These are phyloP conservation scores for Tenthredo mesomela DNA, from an alignment of 2,888 invertebrate species.

Conservation along the genomic window DNA sequence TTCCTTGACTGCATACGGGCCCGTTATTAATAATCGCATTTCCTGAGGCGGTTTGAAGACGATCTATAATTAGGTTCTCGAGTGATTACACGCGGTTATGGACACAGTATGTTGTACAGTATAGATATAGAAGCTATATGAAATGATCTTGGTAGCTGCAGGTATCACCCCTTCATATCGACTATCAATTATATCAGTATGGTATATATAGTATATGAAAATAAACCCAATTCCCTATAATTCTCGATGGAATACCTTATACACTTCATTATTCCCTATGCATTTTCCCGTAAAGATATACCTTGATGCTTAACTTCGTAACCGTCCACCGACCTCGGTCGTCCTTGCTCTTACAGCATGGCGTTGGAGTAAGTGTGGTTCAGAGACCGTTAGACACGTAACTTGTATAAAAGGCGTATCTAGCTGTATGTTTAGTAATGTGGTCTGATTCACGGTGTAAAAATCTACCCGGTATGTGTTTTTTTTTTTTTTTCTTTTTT, in stretches of 20 bases:
- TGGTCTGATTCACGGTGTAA: not conserved
- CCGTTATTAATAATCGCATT: conserved; percentile 40
- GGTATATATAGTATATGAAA: not conserved
- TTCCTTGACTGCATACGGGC: not conserved
- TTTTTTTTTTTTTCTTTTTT: not conserved
- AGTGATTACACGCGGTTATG: not conserved
- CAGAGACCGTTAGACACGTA: conserved; percentile 24
- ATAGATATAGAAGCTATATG: not conserved
- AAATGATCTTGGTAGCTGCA: not conserved
- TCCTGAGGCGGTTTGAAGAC: not conserved
- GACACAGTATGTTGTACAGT: not conserved
- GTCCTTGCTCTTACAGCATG: conserved; percentile 38
- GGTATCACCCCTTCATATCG: not conserved
- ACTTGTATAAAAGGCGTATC: conserved; percentile 29
- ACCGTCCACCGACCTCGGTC: conserved; percentile 48
- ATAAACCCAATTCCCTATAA: not conserved
- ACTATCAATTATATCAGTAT: conserved; percentile 7
- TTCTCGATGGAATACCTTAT: not conserved
- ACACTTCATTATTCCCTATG: not conserved
- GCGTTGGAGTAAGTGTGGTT: conserved; percentile 25
- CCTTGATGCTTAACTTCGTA: not conserved
- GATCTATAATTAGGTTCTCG: conserved; percentile 21
- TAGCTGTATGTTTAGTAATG: conserved; percentile 23
- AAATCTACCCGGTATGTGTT: not conserved
- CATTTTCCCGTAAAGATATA: not conserved